These are phyloP conservation scores for Labeo catla DNA, from an alignment of 2,113 vertebrate species.

Conservation along the genomic window DNA sequence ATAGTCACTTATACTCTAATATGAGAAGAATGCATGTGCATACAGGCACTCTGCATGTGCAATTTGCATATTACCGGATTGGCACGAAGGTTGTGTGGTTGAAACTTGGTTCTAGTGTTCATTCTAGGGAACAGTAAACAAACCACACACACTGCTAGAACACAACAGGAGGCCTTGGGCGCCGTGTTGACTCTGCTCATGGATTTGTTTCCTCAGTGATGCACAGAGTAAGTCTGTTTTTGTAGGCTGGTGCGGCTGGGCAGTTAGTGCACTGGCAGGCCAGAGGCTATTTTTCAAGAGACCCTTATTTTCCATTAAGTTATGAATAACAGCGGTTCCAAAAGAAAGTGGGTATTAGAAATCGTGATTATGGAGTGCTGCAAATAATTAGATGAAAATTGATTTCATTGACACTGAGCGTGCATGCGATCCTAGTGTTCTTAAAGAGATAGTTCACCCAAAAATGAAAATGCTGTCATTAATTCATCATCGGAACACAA, in stretches of 20 bases:
- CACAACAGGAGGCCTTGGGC: conserved; percentile 37
- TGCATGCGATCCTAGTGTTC: background rate
- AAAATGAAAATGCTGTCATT: no score
- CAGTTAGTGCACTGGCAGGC: conserved; percentile 2
- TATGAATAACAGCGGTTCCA: background rate
- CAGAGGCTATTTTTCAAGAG: background rate
- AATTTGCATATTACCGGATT: conserved; percentile 19
- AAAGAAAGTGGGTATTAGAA: background rate
- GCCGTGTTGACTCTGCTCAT: conserved; percentile 41
- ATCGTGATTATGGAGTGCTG: background rate
- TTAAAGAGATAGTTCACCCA: no score
- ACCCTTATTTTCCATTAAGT: background rate
- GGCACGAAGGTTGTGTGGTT: conserved; percentile 35
- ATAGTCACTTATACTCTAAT: background rate
- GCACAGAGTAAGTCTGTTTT: conserved; percentile 16
- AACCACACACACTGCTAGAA: conserved; percentile 20
- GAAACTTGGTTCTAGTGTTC: conserved; percentile 40
- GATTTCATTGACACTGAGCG: background rate
- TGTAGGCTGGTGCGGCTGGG: background rate
- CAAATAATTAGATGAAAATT: background rate
- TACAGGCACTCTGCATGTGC: background rate
- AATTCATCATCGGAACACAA: no score
- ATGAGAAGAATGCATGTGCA: conserved; percentile 30
- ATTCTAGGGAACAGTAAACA: conserved; percentile 42
- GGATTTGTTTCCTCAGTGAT: conserved; percentile 28